Conservation (phyloP, 1,140 invertebrate species). For the Paramacrobiotus metropolitanus region DNA sequence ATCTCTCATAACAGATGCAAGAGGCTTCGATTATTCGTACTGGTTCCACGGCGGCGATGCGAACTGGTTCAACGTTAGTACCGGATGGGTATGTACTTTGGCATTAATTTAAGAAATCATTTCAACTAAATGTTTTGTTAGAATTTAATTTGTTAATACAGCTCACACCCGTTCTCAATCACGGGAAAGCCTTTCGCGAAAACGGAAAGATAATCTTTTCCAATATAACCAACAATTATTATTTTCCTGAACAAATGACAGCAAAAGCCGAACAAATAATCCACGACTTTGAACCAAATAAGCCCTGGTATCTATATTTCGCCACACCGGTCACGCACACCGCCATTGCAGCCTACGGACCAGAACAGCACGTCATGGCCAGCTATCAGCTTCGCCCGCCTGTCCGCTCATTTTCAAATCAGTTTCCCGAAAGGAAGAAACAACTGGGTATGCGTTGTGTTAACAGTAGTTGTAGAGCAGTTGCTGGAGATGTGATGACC, state of each 20-base stretch:
- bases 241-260: slow-evolving; percentile 20
- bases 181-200: background rate
- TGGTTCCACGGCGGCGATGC: background rate
- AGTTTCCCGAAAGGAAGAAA: background rate
- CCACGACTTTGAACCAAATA: slow-evolving; percentile 13
- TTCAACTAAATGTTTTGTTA: background rate
- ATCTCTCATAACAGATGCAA: background rate
- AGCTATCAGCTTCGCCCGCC: slow-evolving; percentile 14
- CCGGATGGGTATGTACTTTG: background rate
- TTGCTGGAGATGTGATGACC: no score
- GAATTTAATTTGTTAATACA: background rate
- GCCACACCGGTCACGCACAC: background rate
- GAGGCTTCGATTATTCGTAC: background rate
- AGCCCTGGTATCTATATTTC: background rate
- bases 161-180: background rate
- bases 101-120: background rate
- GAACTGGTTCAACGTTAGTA: background rate
- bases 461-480: no score
- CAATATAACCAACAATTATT: slow-evolving; percentile 9
- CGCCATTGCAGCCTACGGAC: background rate
- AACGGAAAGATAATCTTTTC: slow-evolving; percentile 9
- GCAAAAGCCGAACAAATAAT: slow-evolving; percentile 17
- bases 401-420: background rate
- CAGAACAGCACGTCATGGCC: slow-evolving; percentile 18
- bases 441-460: no score